phyloP scores from a whole-genome alignment of 2,888 invertebrate species.

The Allophyes oxyacanthae region DNA sequence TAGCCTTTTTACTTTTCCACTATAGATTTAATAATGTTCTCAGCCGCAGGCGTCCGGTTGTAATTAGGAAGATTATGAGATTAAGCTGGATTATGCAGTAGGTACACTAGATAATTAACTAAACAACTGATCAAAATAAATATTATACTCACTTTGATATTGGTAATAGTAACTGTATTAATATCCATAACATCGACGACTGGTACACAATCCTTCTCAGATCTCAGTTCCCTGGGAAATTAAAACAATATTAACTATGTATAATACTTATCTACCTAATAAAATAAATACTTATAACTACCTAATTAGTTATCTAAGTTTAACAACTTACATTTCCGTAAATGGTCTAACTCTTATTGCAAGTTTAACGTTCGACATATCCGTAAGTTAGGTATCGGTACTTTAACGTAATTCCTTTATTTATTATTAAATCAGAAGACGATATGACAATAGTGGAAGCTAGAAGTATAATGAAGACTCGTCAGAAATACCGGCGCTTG shows the following conservation, averaged over 20 bases:
- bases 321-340: slow-evolving; percentile 88
- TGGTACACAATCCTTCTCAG: slow-evolving; percentile 75
- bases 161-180: slow-evolving; percentile 88
- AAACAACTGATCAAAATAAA: too few species aligned
- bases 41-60: too few species aligned
- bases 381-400: too few species aligned
- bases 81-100: too few species aligned
- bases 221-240: slow-evolving; percentile 76
- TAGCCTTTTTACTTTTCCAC: too few species aligned
- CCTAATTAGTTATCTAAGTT: too few species aligned
- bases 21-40: too few species aligned
- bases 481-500: slow-evolving; percentile 25
- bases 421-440: background rate
- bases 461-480: slow-evolving; percentile 45
- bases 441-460: slow-evolving; percentile 10
- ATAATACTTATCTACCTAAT: background rate
- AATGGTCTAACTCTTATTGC: slow-evolving; percentile 91
- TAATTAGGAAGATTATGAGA: too few species aligned
- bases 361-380: slow-evolving; percentile 91
- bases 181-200: slow-evolving; percentile 84
- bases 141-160: slow-evolving; percentile 87
- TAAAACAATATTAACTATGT: slow-evolving; percentile 3
- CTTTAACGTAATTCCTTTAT: background rate
- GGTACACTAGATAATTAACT: too few species aligned
- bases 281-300: too few species aligned